Percentiles rank a stretch among this genome's conserved stretches.
Evolutionary conservation across 2,888 invertebrate species (phyloP).

Genomic region (Ferdinandea cuprea): DNA sequence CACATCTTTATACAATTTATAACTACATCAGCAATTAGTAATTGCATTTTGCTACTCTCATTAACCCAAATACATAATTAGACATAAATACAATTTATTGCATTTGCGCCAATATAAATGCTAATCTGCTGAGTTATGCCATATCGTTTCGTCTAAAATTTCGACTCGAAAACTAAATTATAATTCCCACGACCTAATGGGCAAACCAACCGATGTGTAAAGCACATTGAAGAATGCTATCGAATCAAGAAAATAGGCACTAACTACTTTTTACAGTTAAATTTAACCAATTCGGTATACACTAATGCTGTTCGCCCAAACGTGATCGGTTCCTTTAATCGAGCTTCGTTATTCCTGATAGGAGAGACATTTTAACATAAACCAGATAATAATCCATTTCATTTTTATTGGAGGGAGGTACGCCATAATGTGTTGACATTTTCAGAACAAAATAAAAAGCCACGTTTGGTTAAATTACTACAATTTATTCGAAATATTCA

Average conservation of each 20-base stretch:
- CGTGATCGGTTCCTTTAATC: no score
- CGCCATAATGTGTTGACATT: conserved; percentile 20
- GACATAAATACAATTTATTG: conserved; percentile 10
- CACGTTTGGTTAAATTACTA: conserved; percentile 24
- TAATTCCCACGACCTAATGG: background rate
- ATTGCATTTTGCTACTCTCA: background rate
- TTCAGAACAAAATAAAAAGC: conserved; percentile 17
- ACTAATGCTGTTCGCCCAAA: no score
- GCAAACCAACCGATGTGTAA: background rate
- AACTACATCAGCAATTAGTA: conserved; percentile 3
- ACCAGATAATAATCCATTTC: conserved; percentile 1
- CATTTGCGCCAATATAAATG: background rate
- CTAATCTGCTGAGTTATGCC: background rate
- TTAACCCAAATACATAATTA: conserved; percentile 20
- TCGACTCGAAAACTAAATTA: background rate
- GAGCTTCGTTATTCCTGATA: no score
- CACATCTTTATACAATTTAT: background rate
- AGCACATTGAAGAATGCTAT: conserved; percentile 4
- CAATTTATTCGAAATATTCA: conserved; percentile 10
- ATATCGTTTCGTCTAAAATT: background rate
- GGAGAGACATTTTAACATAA: conserved; percentile 4
- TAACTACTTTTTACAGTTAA: background rate
- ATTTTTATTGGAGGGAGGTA: background rate
- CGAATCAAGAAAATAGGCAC: background rate
- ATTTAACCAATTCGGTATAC: no score